These are phyloP conservation scores for Neocrepidodera transversa DNA, from an alignment of 2,888 invertebrate species.

Conservation along the genomic window DNA sequence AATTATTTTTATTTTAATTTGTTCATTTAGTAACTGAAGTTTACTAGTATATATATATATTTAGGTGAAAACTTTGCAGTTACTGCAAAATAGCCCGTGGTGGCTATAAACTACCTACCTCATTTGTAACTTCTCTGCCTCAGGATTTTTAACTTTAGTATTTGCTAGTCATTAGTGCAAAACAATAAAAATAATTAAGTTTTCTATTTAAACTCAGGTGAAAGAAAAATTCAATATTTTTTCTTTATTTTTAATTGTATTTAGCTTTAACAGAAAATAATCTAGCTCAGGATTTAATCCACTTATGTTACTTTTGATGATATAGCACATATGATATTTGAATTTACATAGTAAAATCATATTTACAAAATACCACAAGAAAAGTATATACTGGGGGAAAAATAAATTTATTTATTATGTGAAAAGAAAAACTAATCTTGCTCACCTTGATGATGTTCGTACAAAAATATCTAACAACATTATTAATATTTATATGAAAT, in stretches of 20 bases:
- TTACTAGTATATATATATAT: slow-evolving; percentile 16
- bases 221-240: slow-evolving; percentile 5
- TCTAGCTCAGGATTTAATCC: slow-evolving; percentile 22
- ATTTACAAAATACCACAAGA: no score
- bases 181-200: slow-evolving; percentile 44
- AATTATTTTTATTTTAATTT: slow-evolving; percentile 11
- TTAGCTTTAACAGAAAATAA: slow-evolving; percentile 3
- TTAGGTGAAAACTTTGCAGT: slow-evolving; percentile 26
- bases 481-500: no score
- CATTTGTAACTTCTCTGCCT: slow-evolving; percentile 50
- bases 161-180: slow-evolving; percentile 55
- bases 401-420: no score
- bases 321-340: slow-evolving; percentile 4
- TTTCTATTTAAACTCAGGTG: slow-evolving; percentile 43
- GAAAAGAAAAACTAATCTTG: no score
- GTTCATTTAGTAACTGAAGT: slow-evolving; percentile 7
- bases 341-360: no score
- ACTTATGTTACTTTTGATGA: background rate
- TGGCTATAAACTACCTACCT: slow-evolving; percentile 47
- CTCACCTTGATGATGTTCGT: no score
- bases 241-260: slow-evolving; percentile 3
- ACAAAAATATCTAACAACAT: no score
- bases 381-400: no score
- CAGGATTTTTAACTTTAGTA: slow-evolving; percentile 46
- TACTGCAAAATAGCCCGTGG: slow-evolving; percentile 30